Conservation (phyloP, 2,888 invertebrate genomes). For the Drosophila picticornis region DNA sequence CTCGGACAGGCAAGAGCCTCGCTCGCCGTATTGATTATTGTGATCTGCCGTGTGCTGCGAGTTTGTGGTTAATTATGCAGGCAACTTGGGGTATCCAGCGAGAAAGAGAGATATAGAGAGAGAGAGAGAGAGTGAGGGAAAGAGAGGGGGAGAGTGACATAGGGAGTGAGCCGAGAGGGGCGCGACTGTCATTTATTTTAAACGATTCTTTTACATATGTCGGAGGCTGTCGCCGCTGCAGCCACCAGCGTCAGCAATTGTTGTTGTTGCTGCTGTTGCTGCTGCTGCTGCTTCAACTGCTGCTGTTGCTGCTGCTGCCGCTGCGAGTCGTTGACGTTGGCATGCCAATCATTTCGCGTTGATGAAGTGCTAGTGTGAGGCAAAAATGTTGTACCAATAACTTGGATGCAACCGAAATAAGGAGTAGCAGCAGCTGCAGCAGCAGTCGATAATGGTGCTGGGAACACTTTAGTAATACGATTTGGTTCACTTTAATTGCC, state of each 20-base stretch:
- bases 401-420: conserved; percentile 33
- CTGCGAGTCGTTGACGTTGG: conserved; percentile 56
- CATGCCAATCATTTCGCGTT: conserved; percentile 81
- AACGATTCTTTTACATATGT: conserved; percentile 82
- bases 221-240: conserved; percentile 73
- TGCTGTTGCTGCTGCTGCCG: conserved; percentile 9
- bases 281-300: not conserved
- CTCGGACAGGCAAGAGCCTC: conserved; percentile 36
- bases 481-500: conserved; percentile 4
- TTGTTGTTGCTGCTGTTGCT: conserved; percentile 4
- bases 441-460: conserved; percentile 12
- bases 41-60: conserved; percentile 75
- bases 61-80: conserved; percentile 75
- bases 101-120: not conserved
- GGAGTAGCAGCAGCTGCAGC: not conserved
- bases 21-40: conserved; percentile 76
- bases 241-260: conserved; percentile 37
- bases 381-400: conserved; percentile 79
- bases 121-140: not conserved
- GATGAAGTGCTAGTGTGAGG: conserved; percentile 81
- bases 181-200: conserved; percentile 79
- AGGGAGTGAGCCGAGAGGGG: conserved; percentile 31
- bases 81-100: conserved; percentile 18
- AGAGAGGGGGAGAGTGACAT: not conserved
- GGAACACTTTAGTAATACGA: conserved; percentile 5